These are phyloP conservation scores for Hippolais icterina DNA, from an alignment of 2,113 vertebrate genomes.

Conservation along the genomic window DNA sequence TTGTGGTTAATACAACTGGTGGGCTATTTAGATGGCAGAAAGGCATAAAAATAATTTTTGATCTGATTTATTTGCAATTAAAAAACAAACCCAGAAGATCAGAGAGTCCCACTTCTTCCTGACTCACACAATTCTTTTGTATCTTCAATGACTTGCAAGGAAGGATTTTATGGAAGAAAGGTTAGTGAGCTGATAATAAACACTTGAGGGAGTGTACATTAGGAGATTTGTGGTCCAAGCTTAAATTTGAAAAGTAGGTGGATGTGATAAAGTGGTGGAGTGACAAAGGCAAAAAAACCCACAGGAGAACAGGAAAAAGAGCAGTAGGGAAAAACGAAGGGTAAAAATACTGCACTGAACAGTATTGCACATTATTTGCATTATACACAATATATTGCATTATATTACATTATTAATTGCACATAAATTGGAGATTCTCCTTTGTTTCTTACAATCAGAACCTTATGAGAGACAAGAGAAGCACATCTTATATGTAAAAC, in stretches of 20 bases:
- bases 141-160: neutral
- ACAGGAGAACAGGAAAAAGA: neutral
- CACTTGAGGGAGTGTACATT: neutral
- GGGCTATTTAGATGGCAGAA: neutral
- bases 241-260: neutral
- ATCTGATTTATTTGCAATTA: neutral
- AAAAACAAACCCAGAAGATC: neutral
- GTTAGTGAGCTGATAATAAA: neutral
- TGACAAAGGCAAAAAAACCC: neutral
- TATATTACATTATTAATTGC: neutral
- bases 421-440: neutral
- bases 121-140: neutral
- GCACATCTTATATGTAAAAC: fast-evolving
- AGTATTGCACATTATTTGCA: neutral
- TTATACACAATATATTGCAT: no score
- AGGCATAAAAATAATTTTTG: neutral
- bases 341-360: neutral
- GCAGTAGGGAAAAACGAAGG: neutral
- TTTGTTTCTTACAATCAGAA: neutral
- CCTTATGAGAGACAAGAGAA: neutral
- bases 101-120: neutral
- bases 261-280: neutral
- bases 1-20: no score
- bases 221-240: neutral
- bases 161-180: neutral